Base-by-base conservation (phyloP, 2,113 vertebrate species). In the Melanocharis versteri region DNA sequence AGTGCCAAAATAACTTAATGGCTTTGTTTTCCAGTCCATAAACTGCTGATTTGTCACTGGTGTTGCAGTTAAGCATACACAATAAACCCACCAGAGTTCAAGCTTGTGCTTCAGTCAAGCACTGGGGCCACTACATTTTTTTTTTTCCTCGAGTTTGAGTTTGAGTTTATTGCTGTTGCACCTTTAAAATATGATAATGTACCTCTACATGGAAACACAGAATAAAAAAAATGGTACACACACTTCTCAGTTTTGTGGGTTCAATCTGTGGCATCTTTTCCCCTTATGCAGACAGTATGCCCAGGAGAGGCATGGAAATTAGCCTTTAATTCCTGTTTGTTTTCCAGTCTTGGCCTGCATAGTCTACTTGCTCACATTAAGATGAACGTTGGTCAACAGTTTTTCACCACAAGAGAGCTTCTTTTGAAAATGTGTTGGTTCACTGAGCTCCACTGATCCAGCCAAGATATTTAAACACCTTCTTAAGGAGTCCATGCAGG, bases 1-100 rank as follows among this genome's bases (percentile, higher is more conserved):
- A 70, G 80, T 94, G 97, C 97, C 98, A 98, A 97, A 97, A 94
- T 33, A 96, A 88, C 57, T 96, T 97, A 97, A 93, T 71, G 78
- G 66, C 81, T 97, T 96, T 96, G 94, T 97, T 95, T 94, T 95
- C 83, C 81, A 94, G 83, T 95, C 91, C 91, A 94, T 91, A 97
- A 92, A 94, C 75, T 95, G 75, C 91, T 97, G 94, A 88, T 72
- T 80, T 53, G 72, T 94, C 94, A 94, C 88, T 83, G 58, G 77
- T 50, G 68, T 28, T 94, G 93, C 90, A 92, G 89, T 96, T 97
- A 94, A 95, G 76, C 65, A 60, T 57, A 95, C 79, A 89, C 44
- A 77, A 70, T 83, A 82, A 89, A 89, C 93, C 93, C 83, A 95
- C 33, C 80, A 45, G 91, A 93, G 94, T 86, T 95, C 45, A 83